Evolutionary conservation across 2,888 invertebrate species (phyloP).

Genomic region (Macrophya alboannulata): DNA sequence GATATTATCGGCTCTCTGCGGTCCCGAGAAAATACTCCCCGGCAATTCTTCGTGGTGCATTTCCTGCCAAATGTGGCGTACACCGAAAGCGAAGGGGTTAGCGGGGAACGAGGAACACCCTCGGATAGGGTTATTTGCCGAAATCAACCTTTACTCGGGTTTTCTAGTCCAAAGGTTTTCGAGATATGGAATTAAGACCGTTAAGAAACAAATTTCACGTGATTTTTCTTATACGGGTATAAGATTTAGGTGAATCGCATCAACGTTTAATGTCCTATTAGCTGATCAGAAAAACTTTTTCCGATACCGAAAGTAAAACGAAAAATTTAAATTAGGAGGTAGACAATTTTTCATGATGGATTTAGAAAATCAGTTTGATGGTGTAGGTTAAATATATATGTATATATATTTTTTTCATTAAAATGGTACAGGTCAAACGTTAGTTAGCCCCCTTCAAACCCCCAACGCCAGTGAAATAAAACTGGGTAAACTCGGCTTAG

Average conservation of each 20-base stretch:
- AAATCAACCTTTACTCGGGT: background rate
- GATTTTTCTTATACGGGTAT: background rate
- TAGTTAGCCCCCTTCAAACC: background rate
- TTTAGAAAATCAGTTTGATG: too few relatives aligned
- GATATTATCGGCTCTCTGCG: slow-evolving; percentile 8
- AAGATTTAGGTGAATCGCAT: background rate
- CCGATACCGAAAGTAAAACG: background rate
- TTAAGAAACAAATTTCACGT: background rate
- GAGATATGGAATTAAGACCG: background rate
- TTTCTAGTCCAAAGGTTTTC: slow-evolving; percentile 20
- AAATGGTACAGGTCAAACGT: background rate
- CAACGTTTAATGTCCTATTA: background rate
- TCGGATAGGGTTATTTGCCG: slow-evolving; percentile 9
- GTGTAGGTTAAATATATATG: too few relatives aligned
- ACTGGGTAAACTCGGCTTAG: slow-evolving; percentile 33
- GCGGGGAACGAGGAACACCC: background rate
- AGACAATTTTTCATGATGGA: too few relatives aligned
- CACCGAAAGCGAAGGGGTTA: background rate
- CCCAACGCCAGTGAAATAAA: background rate
- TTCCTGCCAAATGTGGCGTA: slow-evolving; percentile 42
- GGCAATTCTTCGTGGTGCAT: slow-evolving; percentile 40
- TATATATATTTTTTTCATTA: background rate
- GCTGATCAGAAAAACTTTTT: background rate
- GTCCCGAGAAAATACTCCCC: background rate
- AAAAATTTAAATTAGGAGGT: too few relatives aligned